phyloP scores from a whole-genome alignment of 2,113 vertebrate species.

The Rhegmatorhina hoffmannsi region DNA sequence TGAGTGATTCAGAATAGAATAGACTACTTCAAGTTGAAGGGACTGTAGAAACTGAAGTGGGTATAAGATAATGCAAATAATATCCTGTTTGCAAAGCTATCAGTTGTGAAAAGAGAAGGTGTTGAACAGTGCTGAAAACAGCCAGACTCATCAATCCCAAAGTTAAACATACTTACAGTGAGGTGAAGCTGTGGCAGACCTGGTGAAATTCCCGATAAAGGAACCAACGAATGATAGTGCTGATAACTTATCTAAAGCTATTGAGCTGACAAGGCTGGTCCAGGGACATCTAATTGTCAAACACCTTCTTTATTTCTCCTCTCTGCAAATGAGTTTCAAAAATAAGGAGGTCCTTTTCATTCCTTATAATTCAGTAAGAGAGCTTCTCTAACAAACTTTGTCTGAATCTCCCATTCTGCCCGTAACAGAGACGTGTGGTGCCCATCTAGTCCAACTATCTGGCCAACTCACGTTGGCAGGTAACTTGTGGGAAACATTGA shows the following conservation, averaged over 20 bases:
- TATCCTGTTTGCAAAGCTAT: neutral
- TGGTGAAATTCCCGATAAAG: neutral
- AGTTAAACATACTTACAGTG: neutral
- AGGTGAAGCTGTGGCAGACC: neutral
- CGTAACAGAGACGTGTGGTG: neutral
- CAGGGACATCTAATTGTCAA: neutral
- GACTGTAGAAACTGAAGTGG: neutral
- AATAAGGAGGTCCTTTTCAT: neutral
- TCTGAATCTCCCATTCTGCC: neutral
- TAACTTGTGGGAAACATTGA: neutral
- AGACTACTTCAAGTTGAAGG: neutral
- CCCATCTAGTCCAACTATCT: neutral
- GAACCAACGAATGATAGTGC: neutral
- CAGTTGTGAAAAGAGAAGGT: neutral
- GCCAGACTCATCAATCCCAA: neutral
- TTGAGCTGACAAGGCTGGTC: neutral
- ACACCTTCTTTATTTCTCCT: neutral
- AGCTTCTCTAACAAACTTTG: neutral
- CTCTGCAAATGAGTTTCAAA: neutral
- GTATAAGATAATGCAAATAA: neutral
- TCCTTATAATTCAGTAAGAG: neutral
- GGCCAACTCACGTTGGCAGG: neutral
- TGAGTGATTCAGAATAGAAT: neutral
- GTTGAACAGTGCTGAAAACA: neutral
- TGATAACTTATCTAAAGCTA: neutral